A percentile compares a stretch with the other conserved stretches of the same genome.
Evolutionary conservation across 2,113 vertebrate species (phyloP).

Genomic region (Alligator sinensis): DNA sequence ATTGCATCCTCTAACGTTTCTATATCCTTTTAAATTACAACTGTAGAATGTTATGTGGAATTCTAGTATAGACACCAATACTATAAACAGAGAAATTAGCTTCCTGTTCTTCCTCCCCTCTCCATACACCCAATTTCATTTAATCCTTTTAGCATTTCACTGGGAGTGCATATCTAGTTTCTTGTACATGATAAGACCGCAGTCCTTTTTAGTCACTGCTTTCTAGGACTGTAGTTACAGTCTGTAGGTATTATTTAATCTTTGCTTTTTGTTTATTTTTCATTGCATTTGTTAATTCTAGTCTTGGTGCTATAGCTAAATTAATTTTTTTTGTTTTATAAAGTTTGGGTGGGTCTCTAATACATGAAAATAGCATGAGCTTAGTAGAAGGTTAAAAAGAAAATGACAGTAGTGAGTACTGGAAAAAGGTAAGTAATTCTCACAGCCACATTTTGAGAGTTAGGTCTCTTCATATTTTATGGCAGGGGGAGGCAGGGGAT

Average conservation of each 20-base stretch:
- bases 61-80: not conserved
- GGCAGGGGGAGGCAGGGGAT: fast-evolving
- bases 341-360: not conserved
- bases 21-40: not conserved
- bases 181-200: no score
- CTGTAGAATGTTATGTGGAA: not conserved
- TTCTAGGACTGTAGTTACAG: no score
- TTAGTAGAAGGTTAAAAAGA: not conserved
- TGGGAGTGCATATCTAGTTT: no score
- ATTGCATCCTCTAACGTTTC: not conserved
- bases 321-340: not conserved
- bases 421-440: not conserved
- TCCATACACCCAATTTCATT: not conserved
- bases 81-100: not conserved
- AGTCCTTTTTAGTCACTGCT: no score
- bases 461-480: not conserved
- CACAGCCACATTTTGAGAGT: not conserved
- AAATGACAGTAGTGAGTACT: not conserved
- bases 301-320: not conserved
- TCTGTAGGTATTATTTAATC: no score
- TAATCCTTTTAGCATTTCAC: no score
- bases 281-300: not conserved
- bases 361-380: not conserved
- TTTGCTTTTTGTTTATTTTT: not conserved
- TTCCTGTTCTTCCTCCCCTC: not conserved